Evolutionary conservation across 1,140 invertebrate species (phyloP).

Genomic region (Goniozus legneri): DNA sequence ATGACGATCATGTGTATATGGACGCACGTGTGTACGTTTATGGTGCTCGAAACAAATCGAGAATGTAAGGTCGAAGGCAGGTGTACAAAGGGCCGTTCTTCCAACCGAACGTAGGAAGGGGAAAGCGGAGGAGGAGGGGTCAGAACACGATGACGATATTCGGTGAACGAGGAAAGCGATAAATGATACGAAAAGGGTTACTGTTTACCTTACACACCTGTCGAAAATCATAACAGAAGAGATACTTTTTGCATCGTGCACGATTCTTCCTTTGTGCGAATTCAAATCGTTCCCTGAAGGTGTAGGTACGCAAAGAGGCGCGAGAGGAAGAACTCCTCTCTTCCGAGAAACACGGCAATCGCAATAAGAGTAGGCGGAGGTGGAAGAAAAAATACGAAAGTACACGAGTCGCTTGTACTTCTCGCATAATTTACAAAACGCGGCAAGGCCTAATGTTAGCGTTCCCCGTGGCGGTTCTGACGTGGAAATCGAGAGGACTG

Average conservation of each 20-base stretch:
- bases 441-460: constrained; percentile 21
- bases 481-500: constrained; percentile 23
- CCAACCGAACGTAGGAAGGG: no score
- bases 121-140: not conserved
- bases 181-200: no score
- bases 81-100: no score
- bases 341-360: constrained; percentile 17
- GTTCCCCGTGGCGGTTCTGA: constrained; percentile 17
- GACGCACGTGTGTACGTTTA: no score
- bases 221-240: no score
- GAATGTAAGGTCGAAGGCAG: no score
- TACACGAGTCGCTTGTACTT: constrained; percentile 10
- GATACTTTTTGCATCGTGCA: no score
- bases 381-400: not conserved
- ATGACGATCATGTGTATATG: no score
- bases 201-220: no score
- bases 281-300: no score
- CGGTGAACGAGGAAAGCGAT: not conserved
- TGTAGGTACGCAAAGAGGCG: not conserved
- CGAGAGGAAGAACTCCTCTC: not conserved
- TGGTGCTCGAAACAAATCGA: no score
- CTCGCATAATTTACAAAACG: constrained; percentile 21
- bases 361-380: constrained; percentile 13
- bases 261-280: no score
- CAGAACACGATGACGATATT: not conserved